A percentile compares a stretch with the other conserved stretches of the same genome.
phyloP scores from a whole-genome alignment of 2,888 invertebrate species.

The Iselma pallidipennis region DNA sequence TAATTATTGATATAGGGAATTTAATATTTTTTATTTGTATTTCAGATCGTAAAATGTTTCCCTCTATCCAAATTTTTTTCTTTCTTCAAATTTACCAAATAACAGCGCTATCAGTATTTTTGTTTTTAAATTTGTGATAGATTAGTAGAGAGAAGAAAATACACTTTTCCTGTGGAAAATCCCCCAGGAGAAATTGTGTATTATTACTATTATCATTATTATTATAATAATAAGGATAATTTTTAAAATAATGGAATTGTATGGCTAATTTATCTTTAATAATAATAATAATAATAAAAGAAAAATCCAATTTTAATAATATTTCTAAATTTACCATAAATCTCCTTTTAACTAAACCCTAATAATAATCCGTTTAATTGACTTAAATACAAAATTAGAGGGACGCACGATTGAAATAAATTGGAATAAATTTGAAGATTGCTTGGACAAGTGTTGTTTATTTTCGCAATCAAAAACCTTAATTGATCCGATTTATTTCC shows the following conservation, averaged over 20 bases:
- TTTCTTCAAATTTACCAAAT: not conserved
- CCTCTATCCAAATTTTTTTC: not conserved
- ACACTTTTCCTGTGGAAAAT: not conserved
- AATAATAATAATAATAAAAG: not conserved
- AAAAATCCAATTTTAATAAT: too few relatives aligned
- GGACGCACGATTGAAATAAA: not conserved
- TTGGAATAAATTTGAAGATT: not conserved
- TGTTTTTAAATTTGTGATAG: not conserved
- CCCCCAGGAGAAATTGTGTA: not conserved
- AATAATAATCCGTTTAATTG: not conserved
- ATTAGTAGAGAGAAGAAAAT: not conserved
- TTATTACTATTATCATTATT: not conserved
- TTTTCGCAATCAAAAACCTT: not conserved
- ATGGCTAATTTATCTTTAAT: not conserved
- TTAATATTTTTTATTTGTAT: too few relatives aligned
- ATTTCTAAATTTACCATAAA: not conserved
- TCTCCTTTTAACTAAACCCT: not conserved
- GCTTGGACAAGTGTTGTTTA: constrained; percentile 1
- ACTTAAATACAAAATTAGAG: not conserved
- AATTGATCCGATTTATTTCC: not conserved
- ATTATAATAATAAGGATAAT: too few relatives aligned
- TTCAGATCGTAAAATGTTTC: not conserved
- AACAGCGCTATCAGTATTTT: not conserved
- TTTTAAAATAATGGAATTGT: too few relatives aligned
- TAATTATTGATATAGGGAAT: constrained; percentile 13